Percentiles rank a stretch among this genome's conserved stretches.
Evolutionary conservation across 2,888 invertebrate species (phyloP).

Genomic region (Trissoscelio sp.): DNA sequence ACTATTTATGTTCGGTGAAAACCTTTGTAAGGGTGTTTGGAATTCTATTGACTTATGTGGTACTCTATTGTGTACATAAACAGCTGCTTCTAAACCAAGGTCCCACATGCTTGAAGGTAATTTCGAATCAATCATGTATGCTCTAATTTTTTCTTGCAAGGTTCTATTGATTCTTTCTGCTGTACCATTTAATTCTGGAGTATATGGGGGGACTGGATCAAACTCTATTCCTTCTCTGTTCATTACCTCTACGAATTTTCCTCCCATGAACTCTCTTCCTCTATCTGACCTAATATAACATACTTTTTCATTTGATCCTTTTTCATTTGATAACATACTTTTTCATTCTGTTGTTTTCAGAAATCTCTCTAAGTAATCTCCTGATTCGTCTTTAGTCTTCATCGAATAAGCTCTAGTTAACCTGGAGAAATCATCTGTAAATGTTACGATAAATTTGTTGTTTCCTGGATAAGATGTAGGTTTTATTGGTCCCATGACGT

Average conservation of each 20-base stretch:
- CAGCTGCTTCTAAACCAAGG: not conserved
- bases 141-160: too few species aligned
- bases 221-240: not conserved
- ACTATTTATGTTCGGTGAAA: too few species aligned
- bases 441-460: too few species aligned
- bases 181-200: too few species aligned
- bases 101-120: not conserved
- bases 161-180: too few species aligned
- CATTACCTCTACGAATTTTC: not conserved
- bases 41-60: not conserved
- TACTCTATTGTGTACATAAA: not conserved
- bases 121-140: too few species aligned
- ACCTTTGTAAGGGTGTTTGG: not conserved
- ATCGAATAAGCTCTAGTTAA: too few species aligned
- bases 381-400: too few species aligned
- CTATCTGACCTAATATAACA: not conserved
- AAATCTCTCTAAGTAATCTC: too few species aligned
- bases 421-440: too few species aligned
- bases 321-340: not conserved
- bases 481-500: too few species aligned
- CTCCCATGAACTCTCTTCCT: not conserved
- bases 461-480: too few species aligned
- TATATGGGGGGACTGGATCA: not conserved
- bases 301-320: not conserved
- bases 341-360: not conserved